These are phyloP conservation scores for Selene dorsalis DNA, from an alignment of 2,797 vertebrate genomes.

Conservation along the genomic window DNA sequence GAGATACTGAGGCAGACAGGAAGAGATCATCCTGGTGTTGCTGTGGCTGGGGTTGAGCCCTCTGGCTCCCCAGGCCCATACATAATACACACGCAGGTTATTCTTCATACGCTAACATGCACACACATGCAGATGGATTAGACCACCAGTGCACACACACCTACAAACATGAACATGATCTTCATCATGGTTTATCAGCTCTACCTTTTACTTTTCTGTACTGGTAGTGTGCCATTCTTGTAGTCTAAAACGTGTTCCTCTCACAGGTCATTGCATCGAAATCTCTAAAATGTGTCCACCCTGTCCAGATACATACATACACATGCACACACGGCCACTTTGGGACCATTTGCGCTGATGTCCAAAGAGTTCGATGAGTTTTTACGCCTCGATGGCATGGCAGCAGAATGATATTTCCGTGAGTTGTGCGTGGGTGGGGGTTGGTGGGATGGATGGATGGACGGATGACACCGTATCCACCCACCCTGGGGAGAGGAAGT, in stretches of 20 bases:
- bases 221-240: not conserved
- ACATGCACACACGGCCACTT: slow-evolving; percentile 1
- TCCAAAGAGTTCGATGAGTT: slow-evolving; percentile 29
- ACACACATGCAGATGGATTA: not conserved
- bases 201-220: slow-evolving; percentile 11
- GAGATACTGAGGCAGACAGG: slow-evolving; percentile 80
- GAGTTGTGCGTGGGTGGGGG: slow-evolving; percentile 55
- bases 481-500: slow-evolving; percentile 85
- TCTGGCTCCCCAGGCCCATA: slow-evolving; percentile 34
- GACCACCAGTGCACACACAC: not conserved
- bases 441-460: slow-evolving; percentile 62
- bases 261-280: not conserved
- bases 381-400: slow-evolving; percentile 27
- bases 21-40: slow-evolving; percentile 81
- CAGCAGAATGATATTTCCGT: slow-evolving; percentile 82
- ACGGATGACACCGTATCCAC: slow-evolving; percentile 85
- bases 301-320: not conserved
- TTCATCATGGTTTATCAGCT: slow-evolving; percentile 24
- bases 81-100: slow-evolving; percentile 40
- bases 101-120: slow-evolving; percentile 14
- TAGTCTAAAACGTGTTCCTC: not conserved
- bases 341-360: slow-evolving; percentile 4
- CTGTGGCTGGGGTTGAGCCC: slow-evolving; percentile 52
- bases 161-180: slow-evolving; percentile 22
- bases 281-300: not conserved